phyloP scores from a whole-genome alignment of 2,888 invertebrate genomes.

The Ecliptopera silaceata region DNA sequence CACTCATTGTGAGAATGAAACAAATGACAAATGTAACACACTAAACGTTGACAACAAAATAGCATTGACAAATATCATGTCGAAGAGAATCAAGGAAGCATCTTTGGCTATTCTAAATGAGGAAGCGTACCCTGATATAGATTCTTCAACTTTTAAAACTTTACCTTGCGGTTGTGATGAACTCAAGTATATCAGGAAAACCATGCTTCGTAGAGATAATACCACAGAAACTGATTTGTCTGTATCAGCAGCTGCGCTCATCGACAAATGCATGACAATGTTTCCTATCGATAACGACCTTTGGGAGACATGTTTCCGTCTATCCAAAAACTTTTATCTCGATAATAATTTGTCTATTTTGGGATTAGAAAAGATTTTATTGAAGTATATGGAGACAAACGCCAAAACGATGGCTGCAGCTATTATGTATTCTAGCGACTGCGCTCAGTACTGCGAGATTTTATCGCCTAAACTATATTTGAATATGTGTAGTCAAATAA shows the following conservation, averaged over 20 bases:
- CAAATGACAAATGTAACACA: conserved; percentile 28
- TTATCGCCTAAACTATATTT: conserved; percentile 74
- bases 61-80: conserved; percentile 61
- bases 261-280: conserved; percentile 69
- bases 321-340: conserved; percentile 68
- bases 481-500: conserved; percentile 74
- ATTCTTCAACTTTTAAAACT: conserved; percentile 49
- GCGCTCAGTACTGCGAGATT: conserved; percentile 71
- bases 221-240: conserved; percentile 53
- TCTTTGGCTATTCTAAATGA: conserved; percentile 71
- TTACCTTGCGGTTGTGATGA: conserved; percentile 73
- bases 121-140: conserved; percentile 58
- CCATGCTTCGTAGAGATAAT: conserved; percentile 32
- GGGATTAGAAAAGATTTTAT: conserved; percentile 80
- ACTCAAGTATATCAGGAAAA: conserved; percentile 49
- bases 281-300: conserved; percentile 66
- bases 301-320: conserved; percentile 72
- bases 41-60: conserved; percentile 61
- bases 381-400: conserved; percentile 80
- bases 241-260: conserved; percentile 58
- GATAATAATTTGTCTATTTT: conserved; percentile 68
- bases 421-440: conserved; percentile 75
- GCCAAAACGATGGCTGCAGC: conserved; percentile 74
- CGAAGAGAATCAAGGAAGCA: conserved; percentile 70
- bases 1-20: conserved; percentile 50